Conservation (phyloP, 2,888 invertebrate genomes). For the Meta bourneti region DNA sequence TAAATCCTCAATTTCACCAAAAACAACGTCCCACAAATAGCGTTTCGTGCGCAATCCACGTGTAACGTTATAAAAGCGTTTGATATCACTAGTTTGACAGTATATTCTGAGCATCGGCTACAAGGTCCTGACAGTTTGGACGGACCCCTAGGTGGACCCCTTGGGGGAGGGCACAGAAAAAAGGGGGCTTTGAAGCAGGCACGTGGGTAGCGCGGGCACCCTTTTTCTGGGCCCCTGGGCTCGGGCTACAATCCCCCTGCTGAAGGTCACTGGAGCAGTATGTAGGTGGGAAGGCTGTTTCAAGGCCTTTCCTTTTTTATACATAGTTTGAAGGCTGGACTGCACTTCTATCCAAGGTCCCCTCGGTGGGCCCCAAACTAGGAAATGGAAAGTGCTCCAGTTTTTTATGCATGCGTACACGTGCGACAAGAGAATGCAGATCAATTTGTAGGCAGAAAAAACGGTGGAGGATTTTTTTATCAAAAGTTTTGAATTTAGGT, state of each 20-base stretch:
- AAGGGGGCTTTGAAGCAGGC: slow-evolving; percentile 33
- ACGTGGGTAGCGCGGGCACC: slow-evolving; percentile 47
- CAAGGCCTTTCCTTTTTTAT: slow-evolving; percentile 64
- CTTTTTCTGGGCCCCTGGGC: slow-evolving; percentile 62
- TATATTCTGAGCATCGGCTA: slow-evolving; percentile 38
- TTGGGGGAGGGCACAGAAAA: slow-evolving; percentile 32
- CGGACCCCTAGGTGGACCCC: slow-evolving; percentile 69
- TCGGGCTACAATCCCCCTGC: slow-evolving; percentile 48
- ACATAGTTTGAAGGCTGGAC: slow-evolving; percentile 27
- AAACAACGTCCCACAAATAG: neutral
- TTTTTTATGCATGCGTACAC: slow-evolving; percentile 29
- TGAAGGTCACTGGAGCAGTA: slow-evolving; percentile 70
- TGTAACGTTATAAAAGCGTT: slow-evolving; percentile 30
- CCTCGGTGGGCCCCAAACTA: slow-evolving; percentile 63
- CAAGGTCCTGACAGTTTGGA: slow-evolving; percentile 61
- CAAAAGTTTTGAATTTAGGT: neutral
- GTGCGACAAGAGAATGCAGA: slow-evolving; percentile 50
- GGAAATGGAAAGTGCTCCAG: slow-evolving; percentile 70
- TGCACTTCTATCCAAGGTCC: slow-evolving; percentile 31
- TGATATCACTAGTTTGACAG: slow-evolving; percentile 35
- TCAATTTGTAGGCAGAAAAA: slow-evolving; percentile 60
- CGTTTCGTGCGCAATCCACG: neutral
- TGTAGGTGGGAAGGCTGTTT: slow-evolving; percentile 70
- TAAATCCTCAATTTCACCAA: neutral
- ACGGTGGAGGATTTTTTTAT: slow-evolving; percentile 42